A percentile compares a stretch with the other conserved stretches of the same genome.
These are phyloP conservation scores for Smittia aterrima DNA, from an alignment of 2,888 invertebrate genomes.

Conservation along the genomic window DNA sequence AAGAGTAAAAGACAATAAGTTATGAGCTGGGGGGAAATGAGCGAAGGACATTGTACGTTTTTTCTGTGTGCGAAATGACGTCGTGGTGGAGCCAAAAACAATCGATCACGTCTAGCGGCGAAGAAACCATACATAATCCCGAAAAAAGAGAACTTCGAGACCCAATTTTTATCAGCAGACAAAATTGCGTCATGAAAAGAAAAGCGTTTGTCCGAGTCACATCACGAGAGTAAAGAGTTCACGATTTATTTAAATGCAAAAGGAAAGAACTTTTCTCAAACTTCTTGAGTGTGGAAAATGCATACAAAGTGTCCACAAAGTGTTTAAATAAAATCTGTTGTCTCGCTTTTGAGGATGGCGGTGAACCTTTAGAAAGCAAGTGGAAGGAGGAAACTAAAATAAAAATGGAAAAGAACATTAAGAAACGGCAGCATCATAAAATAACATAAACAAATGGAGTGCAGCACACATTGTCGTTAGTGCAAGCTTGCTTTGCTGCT, in stretches of 20 bases:
- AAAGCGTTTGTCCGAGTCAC: too few species aligned
- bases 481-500: neutral
- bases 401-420: constrained; percentile 22
- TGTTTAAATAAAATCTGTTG: too few species aligned
- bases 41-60: constrained; percentile 19
- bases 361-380: too few species aligned
- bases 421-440: constrained; percentile 39
- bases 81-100: constrained; percentile 45
- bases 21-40: neutral
- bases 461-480: constrained; percentile 25
- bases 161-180: too few species aligned
- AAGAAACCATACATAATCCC: constrained; percentile 26
- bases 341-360: too few species aligned
- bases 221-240: too few species aligned
- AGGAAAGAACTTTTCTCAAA: too few species aligned
- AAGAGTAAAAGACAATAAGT: constrained; percentile 11
- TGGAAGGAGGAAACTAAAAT: neutral
- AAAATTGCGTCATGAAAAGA: too few species aligned
- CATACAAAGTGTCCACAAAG: too few species aligned
- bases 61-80: constrained; percentile 43
- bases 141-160: neutral
- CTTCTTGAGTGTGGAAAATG: too few species aligned
- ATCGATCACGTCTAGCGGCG: constrained; percentile 45
- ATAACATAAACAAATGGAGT: constrained; percentile 38
- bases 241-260: too few species aligned